Evolutionary conservation across 2,113 vertebrate species (phyloP), one percentile per base, ranked within the genome.

Genomic region (Myodes glareolus): DNA sequence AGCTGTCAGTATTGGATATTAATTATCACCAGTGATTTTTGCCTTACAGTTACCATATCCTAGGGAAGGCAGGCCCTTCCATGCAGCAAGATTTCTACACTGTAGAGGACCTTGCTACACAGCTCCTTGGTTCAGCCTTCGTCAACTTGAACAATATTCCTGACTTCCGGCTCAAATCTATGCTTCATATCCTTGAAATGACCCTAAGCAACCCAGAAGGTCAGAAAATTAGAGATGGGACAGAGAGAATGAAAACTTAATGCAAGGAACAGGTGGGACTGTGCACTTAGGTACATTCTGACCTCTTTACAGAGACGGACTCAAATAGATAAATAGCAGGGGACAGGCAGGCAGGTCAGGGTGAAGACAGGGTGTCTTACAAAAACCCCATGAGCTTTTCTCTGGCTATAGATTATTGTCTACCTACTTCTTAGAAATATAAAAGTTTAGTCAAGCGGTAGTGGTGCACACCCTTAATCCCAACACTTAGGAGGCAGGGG

Each of bases 21-120:
- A 55, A 27, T 31, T 78, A 52, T 88, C 67, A 45, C 8, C 87
- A 36, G 36, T 76, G 10, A 0, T 90, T 14, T 94, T 97, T 97
- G 87, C 82, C 58, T 96, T 97, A 12, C 97, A 99, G 99, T 97
- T 99, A 99, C 97, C 99, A 99, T 36, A 98, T 99, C 96, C 98
- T 99, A 47, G 99, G 99, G 70, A 99, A 99, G 86, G 99, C 98
- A 39, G 99, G 99, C 45, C 98, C 98, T n/a, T 99, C 99, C 92
- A 98, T 99, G 98, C 99, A 99, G 94, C 99, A 99, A 98, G 99
- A 99, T 55, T 99, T 99, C 98, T 99, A 99, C 98, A 99, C 98
- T 0, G 99, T 99, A 16, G 99, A 99, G 39, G 99, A 99, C 77
- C 97, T 99, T 1, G 99, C 99, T 23, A 98, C 98, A 88, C 98